A percentile compares a stretch with the other conserved stretches of the same genome.
phyloP scores from a whole-genome alignment of 1,140 invertebrate species.

The Hylyphantes graminicola region DNA sequence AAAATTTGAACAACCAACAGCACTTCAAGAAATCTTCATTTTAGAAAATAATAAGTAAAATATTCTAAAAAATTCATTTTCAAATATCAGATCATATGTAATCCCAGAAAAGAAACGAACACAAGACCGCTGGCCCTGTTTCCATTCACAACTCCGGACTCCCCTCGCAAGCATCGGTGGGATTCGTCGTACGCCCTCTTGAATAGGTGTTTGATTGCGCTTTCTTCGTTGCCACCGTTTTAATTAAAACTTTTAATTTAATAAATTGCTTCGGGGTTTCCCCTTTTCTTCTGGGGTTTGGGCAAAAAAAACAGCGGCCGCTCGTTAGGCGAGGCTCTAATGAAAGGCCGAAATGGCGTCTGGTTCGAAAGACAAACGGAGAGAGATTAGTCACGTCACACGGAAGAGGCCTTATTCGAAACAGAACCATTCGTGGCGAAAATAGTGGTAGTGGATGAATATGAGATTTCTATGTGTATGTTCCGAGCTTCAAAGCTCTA shows the following conservation, averaged over 20 bases:
- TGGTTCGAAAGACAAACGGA: too few relatives aligned
- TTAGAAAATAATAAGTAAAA: too few relatives aligned
- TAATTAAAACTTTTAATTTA: slow-evolving; percentile 31
- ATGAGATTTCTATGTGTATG: background rate
- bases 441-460: background rate
- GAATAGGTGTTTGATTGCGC: slow-evolving; percentile 11
- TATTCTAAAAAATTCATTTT: too few relatives aligned
- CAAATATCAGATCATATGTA: too few relatives aligned
- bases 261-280: slow-evolving; percentile 7
- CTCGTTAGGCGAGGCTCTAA: background rate
- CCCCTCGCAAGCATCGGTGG: too few relatives aligned
- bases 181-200: background rate
- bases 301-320: slow-evolving; percentile 1
- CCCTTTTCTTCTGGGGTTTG: background rate
- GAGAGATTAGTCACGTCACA: slow-evolving; percentile 8
- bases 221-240: background rate
- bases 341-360: background rate
- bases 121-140: too few relatives aligned
- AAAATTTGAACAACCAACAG: too few relatives aligned
- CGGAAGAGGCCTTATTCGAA: too few relatives aligned
- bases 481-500: background rate
- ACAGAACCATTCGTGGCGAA: too few relatives aligned
- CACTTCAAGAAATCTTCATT: too few relatives aligned
- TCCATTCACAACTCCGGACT: too few relatives aligned
- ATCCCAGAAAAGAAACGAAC: too few relatives aligned